phyloP scores from a whole-genome alignment of 2,888 invertebrate species.

The Agapostemon virescens region DNA sequence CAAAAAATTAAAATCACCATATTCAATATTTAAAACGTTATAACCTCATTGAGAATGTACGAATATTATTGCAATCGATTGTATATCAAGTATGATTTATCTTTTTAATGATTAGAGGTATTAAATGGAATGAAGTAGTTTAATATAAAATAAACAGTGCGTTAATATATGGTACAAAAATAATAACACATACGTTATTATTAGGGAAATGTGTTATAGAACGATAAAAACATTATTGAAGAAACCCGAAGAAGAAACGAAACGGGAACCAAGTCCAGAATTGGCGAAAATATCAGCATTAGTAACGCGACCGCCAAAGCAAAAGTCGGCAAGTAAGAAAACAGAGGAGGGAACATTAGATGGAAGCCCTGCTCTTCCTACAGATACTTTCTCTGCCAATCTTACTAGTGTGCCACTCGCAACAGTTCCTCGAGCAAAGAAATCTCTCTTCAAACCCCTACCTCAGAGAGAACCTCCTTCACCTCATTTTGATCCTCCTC shows the following conservation, averaged over 20 bases:
- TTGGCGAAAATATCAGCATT: slow-evolving; percentile 91
- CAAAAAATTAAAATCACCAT: no score
- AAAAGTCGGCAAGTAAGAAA: slow-evolving; percentile 82
- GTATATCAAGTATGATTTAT: background rate
- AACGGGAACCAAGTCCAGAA: slow-evolving; percentile 89
- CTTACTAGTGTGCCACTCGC: slow-evolving; percentile 71
- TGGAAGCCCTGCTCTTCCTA: slow-evolving; percentile 74
- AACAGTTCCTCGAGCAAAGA: slow-evolving; percentile 73
- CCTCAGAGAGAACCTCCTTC: slow-evolving; percentile 70
- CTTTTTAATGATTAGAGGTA: background rate
- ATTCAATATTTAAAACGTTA: background rate
- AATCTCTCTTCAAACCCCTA: slow-evolving; percentile 73
- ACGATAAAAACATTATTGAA: slow-evolving; percentile 87
- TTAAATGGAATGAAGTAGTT: slow-evolving; percentile 2
- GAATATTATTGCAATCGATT: background rate
- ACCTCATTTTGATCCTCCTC: slow-evolving; percentile 63
- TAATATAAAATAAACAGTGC: slow-evolving; percentile 8
- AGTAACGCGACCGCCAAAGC: slow-evolving; percentile 90
- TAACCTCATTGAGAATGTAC: background rate
- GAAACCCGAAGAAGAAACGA: slow-evolving; percentile 82
- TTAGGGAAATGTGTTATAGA: slow-evolving; percentile 72
- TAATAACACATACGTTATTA: slow-evolving; percentile 38
- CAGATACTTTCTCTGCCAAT: slow-evolving; percentile 75
- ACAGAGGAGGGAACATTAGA: slow-evolving; percentile 76
- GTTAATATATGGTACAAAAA: slow-evolving; percentile 19